Conservation (phyloP, 2,888 invertebrate species). For the Bombylius major region DNA sequence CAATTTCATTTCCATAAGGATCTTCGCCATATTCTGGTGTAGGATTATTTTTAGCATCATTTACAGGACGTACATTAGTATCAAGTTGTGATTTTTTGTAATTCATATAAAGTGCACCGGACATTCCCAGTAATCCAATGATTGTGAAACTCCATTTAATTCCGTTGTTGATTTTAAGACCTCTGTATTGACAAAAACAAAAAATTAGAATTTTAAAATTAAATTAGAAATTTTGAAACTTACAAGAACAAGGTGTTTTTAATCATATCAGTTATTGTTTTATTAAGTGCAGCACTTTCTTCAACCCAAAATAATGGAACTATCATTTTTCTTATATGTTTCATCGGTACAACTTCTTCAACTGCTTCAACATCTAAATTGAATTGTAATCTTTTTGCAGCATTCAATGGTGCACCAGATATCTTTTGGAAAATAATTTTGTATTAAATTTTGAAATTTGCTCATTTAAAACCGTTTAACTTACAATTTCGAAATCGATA, state of each 20-base stretch:
- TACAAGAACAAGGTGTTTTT: slow-evolving; percentile 38
- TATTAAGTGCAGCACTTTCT: slow-evolving; percentile 53
- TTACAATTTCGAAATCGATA: slow-evolving; percentile 69
- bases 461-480: slow-evolving; percentile 11
- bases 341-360: slow-evolving; percentile 49
- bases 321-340: slow-evolving; percentile 45
- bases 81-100: not conserved
- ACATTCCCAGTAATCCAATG: slow-evolving; percentile 24
- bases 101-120: not conserved
- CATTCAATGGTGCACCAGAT: slow-evolving; percentile 54
- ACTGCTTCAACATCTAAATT: slow-evolving; percentile 45
- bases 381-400: slow-evolving; percentile 55
- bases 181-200: not conserved
- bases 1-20: no score
- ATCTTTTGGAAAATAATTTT: slow-evolving; percentile 40
- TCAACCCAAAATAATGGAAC: slow-evolving; percentile 62
- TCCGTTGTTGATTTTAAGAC: slow-evolving; percentile 22
- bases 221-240: slow-evolving; percentile 13
- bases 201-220: not conserved
- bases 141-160: slow-evolving; percentile 31
- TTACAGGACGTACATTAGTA: not conserved
- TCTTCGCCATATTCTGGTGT: no score
- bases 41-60: not conserved
- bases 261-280: slow-evolving; percentile 52
- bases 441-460: not conserved